Evolutionary conservation across 2,797 vertebrate genomes (phyloP), one percentile per base, ranked within the genome.

Genomic region (Sebastes dallii): DNA sequence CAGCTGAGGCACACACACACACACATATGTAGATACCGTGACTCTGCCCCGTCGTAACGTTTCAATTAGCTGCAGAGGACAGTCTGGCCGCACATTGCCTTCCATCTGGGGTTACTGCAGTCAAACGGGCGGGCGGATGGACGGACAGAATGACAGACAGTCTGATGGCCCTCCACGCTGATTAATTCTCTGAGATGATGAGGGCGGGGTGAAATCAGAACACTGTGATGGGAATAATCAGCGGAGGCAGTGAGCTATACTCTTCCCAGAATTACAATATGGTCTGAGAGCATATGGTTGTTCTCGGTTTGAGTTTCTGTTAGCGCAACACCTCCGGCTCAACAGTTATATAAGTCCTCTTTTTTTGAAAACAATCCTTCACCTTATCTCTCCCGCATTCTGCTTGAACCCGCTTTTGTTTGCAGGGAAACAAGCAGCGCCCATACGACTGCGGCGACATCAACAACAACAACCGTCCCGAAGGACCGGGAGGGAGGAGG

Each of bases 11-110:
- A 66, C 84, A 81, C 77, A 78, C 84, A 81, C 77, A 78, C 83
- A 82, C 77, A 78, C 75, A 89, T 83, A 82, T 82, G 72, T 80
- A 81, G 77, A 85, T 85, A 89, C 82, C 70, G 75, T 83, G 90
- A 84, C 91, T 91, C 77, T 82, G 86, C 58, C 84, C 92, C 91
- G 80, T 93, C 66, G 65, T 87, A 91, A 93, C 73, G 78, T 93
- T 93, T 95, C 91, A 95, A 94, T 95, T 94, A 93, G 94, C 92
- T 80, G 75, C 81, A 61, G 86, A 93, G 93, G 89, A 92, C 91
- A 88, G 90, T 75, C 91, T 90, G 92, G 91, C 89, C 90, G 71
- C 88, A 92, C 88, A 77, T 86, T 80, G 82, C 66, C 85, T 90
- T 80, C 90, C 90, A 92, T 93, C 85, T 92, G 93, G 90, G 88